Evolutionary conservation across 2,113 vertebrate species (phyloP).

Genomic region (Ifrita kowaldi): DNA sequence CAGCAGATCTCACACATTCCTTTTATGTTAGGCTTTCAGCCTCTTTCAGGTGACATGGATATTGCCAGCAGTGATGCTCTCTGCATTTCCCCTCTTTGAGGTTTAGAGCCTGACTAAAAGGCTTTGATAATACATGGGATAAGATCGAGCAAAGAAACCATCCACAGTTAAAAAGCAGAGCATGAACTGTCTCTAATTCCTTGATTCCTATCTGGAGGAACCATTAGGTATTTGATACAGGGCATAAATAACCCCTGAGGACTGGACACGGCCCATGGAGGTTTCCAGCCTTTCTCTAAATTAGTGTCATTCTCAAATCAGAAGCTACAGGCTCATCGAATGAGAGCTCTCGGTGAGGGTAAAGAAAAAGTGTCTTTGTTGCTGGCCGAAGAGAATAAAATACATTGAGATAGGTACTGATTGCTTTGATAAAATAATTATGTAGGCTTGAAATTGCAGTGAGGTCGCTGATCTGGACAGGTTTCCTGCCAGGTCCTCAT

Average conservation of each 20-base stretch:
- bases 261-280: neutral
- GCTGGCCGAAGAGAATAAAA: neutral
- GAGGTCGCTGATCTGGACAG: neutral
- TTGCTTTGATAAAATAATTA: constrained; percentile 30
- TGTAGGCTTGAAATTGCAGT: neutral
- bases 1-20: neutral
- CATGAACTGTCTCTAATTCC: neutral
- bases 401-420: neutral
- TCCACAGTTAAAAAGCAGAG: neutral
- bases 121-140: neutral
- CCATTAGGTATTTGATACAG: neutral
- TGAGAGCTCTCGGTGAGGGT: neutral
- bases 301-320: neutral
- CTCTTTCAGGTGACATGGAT: neutral
- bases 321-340: neutral
- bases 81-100: neutral
- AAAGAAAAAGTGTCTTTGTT: neutral
- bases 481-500: neutral
- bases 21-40: neutral
- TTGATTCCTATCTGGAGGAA: neutral
- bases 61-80: neutral
- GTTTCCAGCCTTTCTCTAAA: neutral
- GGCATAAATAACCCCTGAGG: neutral
- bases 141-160: fast-evolving
- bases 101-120: neutral